These are phyloP conservation scores for Mantis religiosa DNA, from an alignment of 2,888 invertebrate genomes.

Conservation along the genomic window DNA sequence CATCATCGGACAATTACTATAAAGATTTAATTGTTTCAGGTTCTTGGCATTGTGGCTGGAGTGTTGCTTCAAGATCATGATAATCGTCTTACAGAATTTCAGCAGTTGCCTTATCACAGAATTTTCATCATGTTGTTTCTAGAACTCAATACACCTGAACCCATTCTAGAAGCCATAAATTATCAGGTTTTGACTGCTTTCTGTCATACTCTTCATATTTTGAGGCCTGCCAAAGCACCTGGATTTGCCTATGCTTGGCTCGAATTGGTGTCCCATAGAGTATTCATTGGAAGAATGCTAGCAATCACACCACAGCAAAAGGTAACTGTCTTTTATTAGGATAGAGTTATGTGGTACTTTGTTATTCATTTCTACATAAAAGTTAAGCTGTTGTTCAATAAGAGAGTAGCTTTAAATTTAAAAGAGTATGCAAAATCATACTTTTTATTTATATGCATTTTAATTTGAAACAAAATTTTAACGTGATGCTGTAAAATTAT, in stretches of 20 bases:
- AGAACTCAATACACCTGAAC: constrained; percentile 91
- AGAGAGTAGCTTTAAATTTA: too few species aligned
- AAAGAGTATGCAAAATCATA: too few species aligned
- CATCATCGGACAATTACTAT: too few species aligned
- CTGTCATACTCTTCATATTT: constrained; percentile 90
- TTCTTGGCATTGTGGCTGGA: constrained; percentile 90
- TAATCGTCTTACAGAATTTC: constrained; percentile 81
- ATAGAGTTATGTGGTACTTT: too few species aligned
- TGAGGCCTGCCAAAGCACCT: constrained; percentile 88
- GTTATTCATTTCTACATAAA: too few species aligned
- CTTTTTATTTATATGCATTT: too few species aligned
- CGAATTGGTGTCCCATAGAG: constrained; percentile 93
- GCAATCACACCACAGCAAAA: constrained; percentile 89
- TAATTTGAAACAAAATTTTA: too few species aligned
- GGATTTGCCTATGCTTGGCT: constrained; percentile 98
- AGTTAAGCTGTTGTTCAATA: too few species aligned
- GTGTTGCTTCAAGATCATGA: constrained; percentile 96
- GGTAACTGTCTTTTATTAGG: constrained; percentile 40
- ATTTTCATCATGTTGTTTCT: constrained; percentile 94
- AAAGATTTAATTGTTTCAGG: constrained; percentile 39
- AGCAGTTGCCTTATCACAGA: constrained; percentile 96
- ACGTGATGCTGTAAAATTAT: too few species aligned
- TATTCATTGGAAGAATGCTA: constrained; percentile 90
- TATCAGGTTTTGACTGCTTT: constrained; percentile 92
- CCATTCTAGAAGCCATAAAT: constrained; percentile 89